These are phyloP conservation scores for Drosophila nebulosa DNA, from an alignment of 1,140 invertebrate species.

Conservation along the genomic window DNA sequence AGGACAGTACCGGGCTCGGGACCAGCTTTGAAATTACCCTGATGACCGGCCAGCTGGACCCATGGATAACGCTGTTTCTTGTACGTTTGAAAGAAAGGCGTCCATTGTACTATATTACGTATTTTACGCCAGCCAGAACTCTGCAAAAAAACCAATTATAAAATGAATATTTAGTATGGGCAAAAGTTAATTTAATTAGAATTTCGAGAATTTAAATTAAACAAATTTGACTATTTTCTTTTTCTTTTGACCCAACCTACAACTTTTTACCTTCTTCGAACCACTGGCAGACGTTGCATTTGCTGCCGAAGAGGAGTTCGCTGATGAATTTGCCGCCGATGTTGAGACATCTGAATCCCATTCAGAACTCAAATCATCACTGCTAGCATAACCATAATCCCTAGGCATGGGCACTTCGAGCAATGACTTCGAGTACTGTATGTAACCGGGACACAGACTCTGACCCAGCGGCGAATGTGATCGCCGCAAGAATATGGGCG, in stretches of 20 bases:
- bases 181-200: background rate
- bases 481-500: background rate
- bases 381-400: slow-evolving; percentile 92
- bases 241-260: too few relatives aligned
- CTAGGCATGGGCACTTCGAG: slow-evolving; percentile 86
- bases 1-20: slow-evolving; percentile 95
- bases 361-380: slow-evolving; percentile 93
- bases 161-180: background rate
- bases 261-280: slow-evolving; percentile 66
- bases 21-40: slow-evolving; percentile 96
- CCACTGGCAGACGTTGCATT: slow-evolving; percentile 3
- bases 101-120: slow-evolving; percentile 96
- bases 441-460: slow-evolving; percentile 85
- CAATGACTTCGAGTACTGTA: slow-evolving; percentile 89
- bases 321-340: slow-evolving; percentile 31
- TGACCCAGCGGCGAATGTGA: slow-evolving; percentile 65
- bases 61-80: slow-evolving; percentile 97
- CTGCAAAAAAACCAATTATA: slow-evolving; percentile 83
- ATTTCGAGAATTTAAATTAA: too few relatives aligned
- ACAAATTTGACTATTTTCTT: too few relatives aligned
- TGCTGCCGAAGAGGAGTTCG: slow-evolving; percentile 22
- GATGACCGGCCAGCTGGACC: slow-evolving; percentile 96
- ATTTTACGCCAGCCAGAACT: slow-evolving; percentile 96
- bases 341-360: slow-evolving; percentile 91
- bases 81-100: slow-evolving; percentile 97